phyloP scores from a whole-genome alignment of 2,888 invertebrate genomes.

The Ectemnius continuus region DNA sequence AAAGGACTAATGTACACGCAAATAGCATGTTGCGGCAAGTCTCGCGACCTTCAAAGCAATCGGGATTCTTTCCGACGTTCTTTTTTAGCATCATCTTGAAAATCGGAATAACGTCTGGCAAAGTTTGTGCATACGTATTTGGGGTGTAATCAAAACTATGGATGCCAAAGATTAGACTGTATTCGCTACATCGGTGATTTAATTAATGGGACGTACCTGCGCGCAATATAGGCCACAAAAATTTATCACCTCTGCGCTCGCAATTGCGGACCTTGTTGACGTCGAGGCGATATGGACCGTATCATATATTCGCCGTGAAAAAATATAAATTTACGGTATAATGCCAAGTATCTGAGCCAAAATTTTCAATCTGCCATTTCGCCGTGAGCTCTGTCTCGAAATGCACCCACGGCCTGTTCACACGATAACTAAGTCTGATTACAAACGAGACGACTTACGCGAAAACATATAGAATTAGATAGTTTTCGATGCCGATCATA shows the following conservation, averaged over 20 bases:
- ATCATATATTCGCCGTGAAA: not conserved
- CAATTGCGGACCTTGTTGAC: too few relatives aligned
- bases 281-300: too few relatives aligned
- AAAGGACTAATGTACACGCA: slow-evolving; percentile 82
- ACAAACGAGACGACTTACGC: slow-evolving; percentile 22
- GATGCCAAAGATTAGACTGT: slow-evolving; percentile 52
- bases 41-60: too few relatives aligned
- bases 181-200: slow-evolving; percentile 34
- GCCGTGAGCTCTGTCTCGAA: not conserved
- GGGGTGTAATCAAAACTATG: slow-evolving; percentile 16
- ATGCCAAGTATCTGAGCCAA: slow-evolving; percentile 14
- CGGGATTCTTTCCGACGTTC: too few relatives aligned
- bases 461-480: slow-evolving; percentile 37
- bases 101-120: slow-evolving; percentile 7
- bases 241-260: not conserved
- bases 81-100: not conserved
- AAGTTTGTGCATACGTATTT: slow-evolving; percentile 7
- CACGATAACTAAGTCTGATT: slow-evolving; percentile 29
- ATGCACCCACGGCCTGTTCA: slow-evolving; percentile 11
- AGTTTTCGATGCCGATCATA: slow-evolving; percentile 55
- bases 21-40: not conserved
- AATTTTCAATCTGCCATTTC: slow-evolving; percentile 13
- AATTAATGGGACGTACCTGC: slow-evolving; percentile 27
- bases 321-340: not conserved
- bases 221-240: not conserved